Conservation (phyloP, 1,140 invertebrate genomes). For the Arion vulgaris region DNA sequence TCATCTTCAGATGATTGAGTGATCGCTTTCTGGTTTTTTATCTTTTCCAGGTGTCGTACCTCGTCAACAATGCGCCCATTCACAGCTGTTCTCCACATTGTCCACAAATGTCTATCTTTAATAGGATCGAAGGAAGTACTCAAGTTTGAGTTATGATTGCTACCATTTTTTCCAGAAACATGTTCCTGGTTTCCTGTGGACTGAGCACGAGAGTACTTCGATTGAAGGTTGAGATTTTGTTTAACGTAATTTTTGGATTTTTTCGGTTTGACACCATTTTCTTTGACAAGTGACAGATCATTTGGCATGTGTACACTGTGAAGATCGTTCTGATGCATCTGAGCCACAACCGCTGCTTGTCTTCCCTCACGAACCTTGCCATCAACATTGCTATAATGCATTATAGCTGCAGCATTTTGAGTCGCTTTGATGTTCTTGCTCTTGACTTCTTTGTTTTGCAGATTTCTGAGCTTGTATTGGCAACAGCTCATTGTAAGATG, state of each 20-base stretch:
- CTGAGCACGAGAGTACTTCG: neutral
- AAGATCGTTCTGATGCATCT: slow-evolving; percentile 13
- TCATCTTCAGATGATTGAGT: no score
- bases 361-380: neutral
- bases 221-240: neutral
- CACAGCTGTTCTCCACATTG: slow-evolving; percentile 51
- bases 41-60: slow-evolving; percentile 17
- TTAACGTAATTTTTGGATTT: slow-evolving; percentile 2
- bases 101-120: slow-evolving; percentile 51
- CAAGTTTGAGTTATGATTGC: slow-evolving; percentile 14
- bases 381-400: neutral
- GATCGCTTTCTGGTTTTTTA: neutral
- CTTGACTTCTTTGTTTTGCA: neutral
- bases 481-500: neutral
- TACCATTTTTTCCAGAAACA: no score
- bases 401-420: neutral
- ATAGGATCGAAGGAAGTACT: slow-evolving; percentile 48
- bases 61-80: slow-evolving; percentile 49
- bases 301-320: neutral
- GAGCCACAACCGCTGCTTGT: neutral
- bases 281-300: neutral
- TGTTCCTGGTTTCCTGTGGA: neutral
- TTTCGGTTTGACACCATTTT: neutral
- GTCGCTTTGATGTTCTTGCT: neutral
- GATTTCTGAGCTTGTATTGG: neutral